Evolutionary conservation across 2,797 vertebrate species (phyloP).

Genomic region (Nyctalus aviator): DNA sequence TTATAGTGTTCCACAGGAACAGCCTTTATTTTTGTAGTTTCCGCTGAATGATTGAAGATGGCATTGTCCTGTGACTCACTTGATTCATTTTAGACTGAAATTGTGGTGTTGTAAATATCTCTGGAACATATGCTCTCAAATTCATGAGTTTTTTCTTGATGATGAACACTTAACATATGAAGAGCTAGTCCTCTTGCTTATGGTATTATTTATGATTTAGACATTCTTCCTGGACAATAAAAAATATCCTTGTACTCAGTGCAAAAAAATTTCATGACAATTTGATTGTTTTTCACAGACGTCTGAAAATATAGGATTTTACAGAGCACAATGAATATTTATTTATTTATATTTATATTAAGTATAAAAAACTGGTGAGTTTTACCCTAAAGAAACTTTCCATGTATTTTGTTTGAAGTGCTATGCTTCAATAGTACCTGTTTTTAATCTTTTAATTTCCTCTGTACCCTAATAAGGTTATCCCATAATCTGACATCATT

Average conservation of each 20-base stretch:
- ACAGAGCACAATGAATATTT: background rate
- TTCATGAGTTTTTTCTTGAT: background rate
- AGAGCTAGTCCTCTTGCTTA: background rate
- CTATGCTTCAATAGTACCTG: background rate
- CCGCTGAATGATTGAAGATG: slow-evolving; percentile 44
- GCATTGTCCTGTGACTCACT: background rate
- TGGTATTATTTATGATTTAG: slow-evolving; percentile 28
- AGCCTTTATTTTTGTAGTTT: slow-evolving; percentile 24
- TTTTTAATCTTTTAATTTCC: slow-evolving; percentile 49
- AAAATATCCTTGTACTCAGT: slow-evolving; percentile 39
- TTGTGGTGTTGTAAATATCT: slow-evolving; percentile 21
- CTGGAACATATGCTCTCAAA: slow-evolving; percentile 1
- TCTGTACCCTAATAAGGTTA: background rate
- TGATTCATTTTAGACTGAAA: slow-evolving; percentile 61
- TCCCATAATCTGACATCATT: slow-evolving; percentile 4
- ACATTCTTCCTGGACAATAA: slow-evolving; percentile 52
- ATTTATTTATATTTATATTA: no score
- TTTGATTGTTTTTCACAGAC: slow-evolving; percentile 43
- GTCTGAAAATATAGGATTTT: background rate
- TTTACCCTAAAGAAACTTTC: slow-evolving; percentile 37
- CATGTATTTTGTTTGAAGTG: slow-evolving; percentile 31
- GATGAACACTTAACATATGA: slow-evolving; percentile 1
- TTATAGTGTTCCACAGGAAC: background rate
- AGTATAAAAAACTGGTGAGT: background rate
- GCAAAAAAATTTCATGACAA: slow-evolving; percentile 28